A percentile compares a stretch with the other conserved stretches of the same genome.
Evolutionary conservation across 1,140 invertebrate genomes (phyloP).

Genomic region (Calephelis nemesis): DNA sequence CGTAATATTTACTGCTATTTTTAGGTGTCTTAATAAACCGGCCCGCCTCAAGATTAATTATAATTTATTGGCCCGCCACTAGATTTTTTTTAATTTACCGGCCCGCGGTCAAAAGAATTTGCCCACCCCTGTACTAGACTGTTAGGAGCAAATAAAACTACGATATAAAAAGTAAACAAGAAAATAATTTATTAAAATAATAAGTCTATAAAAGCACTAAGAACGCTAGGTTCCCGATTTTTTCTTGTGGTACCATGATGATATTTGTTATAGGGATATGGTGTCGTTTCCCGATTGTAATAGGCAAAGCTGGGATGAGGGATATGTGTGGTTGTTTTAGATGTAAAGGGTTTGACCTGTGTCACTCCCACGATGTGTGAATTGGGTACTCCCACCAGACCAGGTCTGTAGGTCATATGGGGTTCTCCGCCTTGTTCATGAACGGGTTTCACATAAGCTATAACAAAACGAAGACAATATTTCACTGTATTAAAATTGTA

Average conservation of each 20-base stretch:
- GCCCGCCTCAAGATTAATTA: no score
- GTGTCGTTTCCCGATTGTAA: conserved; percentile 8
- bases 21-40: no score
- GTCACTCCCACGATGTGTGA: conserved; percentile 49
- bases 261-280: conserved; percentile 3
- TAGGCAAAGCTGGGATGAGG: conserved; percentile 17
- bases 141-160: no score
- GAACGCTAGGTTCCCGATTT: conserved; percentile 33
- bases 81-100: no score
- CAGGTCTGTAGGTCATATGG: conserved; percentile 44
- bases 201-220: conserved; percentile 59
- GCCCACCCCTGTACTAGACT: no score
- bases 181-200: conserved; percentile 51
- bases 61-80: no score
- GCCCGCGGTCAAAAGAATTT: no score
- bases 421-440: conserved; percentile 43
- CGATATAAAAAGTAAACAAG: not conserved
- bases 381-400: conserved; percentile 50
- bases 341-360: conserved; percentile 38
- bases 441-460: conserved; percentile 62
- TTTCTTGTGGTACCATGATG: conserved; percentile 38
- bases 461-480: no score
- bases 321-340: conserved; percentile 28
- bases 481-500: no score
- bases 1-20: no score